A percentile compares a stretch with the other conserved stretches of the same genome.
phyloP scores from a whole-genome alignment of 2,888 invertebrate genomes.

The Macrosoma leucophasiata region DNA sequence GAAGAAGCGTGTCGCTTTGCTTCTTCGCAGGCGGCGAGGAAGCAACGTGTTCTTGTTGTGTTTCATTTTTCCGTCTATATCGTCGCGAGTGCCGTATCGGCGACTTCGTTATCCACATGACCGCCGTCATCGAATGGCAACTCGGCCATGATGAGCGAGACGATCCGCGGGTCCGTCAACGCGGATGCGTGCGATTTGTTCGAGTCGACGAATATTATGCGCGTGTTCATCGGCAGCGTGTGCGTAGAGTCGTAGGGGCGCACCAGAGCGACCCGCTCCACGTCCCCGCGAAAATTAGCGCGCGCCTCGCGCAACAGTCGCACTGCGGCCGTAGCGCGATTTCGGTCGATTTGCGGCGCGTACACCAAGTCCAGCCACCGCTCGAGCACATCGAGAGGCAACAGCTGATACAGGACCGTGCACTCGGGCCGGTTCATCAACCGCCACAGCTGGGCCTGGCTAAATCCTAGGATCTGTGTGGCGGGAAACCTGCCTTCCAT shows the following conservation, averaged over 20 bases:
- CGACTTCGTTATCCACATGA: too few relatives aligned
- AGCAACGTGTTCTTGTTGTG: too few relatives aligned
- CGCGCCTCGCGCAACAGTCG: conserved; percentile 1
- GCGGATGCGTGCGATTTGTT: background rate
- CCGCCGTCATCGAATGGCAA: too few relatives aligned
- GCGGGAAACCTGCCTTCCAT: conserved; percentile 2
- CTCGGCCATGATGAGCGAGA: too few relatives aligned
- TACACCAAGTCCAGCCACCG: conserved; percentile 1
- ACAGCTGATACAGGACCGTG: conserved; percentile 1
- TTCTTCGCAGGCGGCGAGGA: too few relatives aligned
- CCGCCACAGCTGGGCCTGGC: conserved; percentile 3
- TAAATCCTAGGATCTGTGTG: conserved; percentile 2
- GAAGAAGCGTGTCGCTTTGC: too few relatives aligned
- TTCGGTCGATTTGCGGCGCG: conserved; percentile 3
- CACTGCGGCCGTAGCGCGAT: background rate
- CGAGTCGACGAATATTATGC: background rate
- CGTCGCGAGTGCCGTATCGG: too few relatives aligned
- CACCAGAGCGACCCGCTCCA: conserved; percentile 1
- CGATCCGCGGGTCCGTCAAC: too few relatives aligned
- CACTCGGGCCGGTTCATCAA: conserved; percentile 2
- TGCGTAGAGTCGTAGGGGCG: conserved; percentile 2
- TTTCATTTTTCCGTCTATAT: too few relatives aligned
- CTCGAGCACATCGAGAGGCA: conserved; percentile 2
- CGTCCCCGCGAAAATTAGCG: conserved; percentile 1
- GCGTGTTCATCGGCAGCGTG: background rate